Evolutionary conservation across 53 echinoderm and acorn worm species (phyloP).

Genomic region (Arbacia lixula): DNA sequence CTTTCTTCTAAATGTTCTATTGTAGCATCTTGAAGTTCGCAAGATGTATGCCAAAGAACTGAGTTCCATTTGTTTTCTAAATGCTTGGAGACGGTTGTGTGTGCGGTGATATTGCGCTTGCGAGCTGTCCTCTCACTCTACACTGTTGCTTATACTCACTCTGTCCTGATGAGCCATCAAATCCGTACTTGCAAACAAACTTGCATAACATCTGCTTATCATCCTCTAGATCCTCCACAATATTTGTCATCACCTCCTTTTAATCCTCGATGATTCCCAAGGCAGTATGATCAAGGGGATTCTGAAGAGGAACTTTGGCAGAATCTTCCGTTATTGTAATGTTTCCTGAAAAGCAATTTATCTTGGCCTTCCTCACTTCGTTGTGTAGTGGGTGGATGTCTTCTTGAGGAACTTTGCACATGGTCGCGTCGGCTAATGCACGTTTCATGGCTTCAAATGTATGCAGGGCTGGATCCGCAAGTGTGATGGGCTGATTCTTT

Average conservation of each 20-base stretch:
- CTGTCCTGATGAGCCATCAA: constrained; percentile 65
- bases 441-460: too few species aligned
- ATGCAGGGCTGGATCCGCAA: too few species aligned
- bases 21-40: too few species aligned
- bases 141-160: constrained; percentile 50
- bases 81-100: too few species aligned
- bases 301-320: constrained; percentile 60
- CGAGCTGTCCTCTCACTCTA: not conserved
- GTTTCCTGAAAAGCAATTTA: constrained; percentile 45
- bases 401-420: too few species aligned
- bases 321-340: constrained; percentile 54
- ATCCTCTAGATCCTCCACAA: constrained; percentile 32
- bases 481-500: too few species aligned
- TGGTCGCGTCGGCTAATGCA: too few species aligned
- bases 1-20: too few species aligned
- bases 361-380: constrained; percentile 53
- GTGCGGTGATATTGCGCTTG: too few species aligned
- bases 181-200: constrained; percentile 59
- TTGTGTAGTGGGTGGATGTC: constrained; percentile 69
- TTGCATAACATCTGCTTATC: constrained; percentile 37
- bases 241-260: constrained; percentile 39
- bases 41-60: too few species aligned
- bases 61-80: too few species aligned
- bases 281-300: constrained; percentile 62
- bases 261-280: constrained; percentile 52